Evolutionary conservation across 53 echinoderm and acorn worm genomes (phyloP).

Genomic region (Holothuria leucospilota): DNA sequence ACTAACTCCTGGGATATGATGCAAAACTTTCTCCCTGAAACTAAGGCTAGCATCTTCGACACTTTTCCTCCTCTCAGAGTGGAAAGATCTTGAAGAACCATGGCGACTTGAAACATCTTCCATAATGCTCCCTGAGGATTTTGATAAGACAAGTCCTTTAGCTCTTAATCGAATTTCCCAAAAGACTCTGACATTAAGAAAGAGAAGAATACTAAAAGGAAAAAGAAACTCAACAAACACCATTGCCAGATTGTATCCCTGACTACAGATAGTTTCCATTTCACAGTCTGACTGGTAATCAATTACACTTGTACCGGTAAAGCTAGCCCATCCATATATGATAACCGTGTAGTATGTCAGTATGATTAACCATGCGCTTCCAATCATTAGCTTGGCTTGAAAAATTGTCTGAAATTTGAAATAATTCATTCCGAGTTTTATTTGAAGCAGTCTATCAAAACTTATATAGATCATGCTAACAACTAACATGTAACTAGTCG

Average conservation of each 20-base stretch:
- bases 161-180: conserved; percentile 53
- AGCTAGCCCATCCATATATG: conserved; percentile 24
- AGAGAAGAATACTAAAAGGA: conserved; percentile 59
- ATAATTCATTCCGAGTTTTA: conserved; percentile 59
- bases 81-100: no score
- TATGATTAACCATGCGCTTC: conserved; percentile 48
- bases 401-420: conserved; percentile 34
- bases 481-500: conserved; percentile 63
- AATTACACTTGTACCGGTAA: conserved; percentile 27
- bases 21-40: no score
- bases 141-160: conserved; percentile 17
- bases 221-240: conserved; percentile 64
- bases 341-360: conserved; percentile 40
- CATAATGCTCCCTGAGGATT: neutral
- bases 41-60: no score
- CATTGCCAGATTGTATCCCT: conserved; percentile 34
- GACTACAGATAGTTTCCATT: conserved; percentile 38
- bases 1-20: no score
- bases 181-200: conserved; percentile 64
- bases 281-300: conserved; percentile 51
- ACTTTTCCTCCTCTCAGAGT: no score
- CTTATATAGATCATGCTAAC: conserved; percentile 75
- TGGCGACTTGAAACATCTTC: no score
- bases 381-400: conserved; percentile 42
- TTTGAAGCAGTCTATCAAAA: conserved; percentile 70